phyloP scores from a whole-genome alignment of 2,797 vertebrate species.

The Champsocephalus gunnari region DNA sequence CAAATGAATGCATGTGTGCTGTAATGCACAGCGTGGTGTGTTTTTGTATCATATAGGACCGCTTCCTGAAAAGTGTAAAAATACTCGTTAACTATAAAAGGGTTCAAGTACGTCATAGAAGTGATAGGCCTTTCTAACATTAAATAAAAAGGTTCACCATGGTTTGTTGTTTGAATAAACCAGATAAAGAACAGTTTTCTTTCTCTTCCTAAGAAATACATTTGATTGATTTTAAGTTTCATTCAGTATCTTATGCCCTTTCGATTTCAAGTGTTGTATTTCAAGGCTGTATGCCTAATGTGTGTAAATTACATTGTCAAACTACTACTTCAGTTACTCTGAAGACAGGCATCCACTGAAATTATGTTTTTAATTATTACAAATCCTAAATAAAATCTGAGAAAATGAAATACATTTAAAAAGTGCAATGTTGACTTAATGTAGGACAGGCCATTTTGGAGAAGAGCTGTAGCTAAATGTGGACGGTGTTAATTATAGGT shows the following conservation, averaged over 20 bases:
- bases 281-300: slow-evolving; percentile 3
- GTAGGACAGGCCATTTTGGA: neutral
- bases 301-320: neutral
- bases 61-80: neutral
- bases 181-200: neutral
- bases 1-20: neutral
- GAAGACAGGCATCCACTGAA: neutral
- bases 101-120: neutral
- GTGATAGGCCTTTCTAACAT: neutral
- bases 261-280: neutral
- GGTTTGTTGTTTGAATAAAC: neutral
- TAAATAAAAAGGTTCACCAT: neutral
- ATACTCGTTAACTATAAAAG: neutral
- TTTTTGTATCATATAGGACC: neutral
- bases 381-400: neutral
- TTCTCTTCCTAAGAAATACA: neutral
- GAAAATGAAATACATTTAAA: neutral
- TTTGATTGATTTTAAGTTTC: neutral
- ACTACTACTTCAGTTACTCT: neutral
- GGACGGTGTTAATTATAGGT: neutral
- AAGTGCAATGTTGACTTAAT: neutral
- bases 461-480: slow-evolving; percentile 1
- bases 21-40: neutral
- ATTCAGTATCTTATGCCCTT: neutral
- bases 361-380: neutral